Base-by-base conservation (phyloP, 2,888 invertebrate species). In the Drosophila trichaetosa region DNA sequence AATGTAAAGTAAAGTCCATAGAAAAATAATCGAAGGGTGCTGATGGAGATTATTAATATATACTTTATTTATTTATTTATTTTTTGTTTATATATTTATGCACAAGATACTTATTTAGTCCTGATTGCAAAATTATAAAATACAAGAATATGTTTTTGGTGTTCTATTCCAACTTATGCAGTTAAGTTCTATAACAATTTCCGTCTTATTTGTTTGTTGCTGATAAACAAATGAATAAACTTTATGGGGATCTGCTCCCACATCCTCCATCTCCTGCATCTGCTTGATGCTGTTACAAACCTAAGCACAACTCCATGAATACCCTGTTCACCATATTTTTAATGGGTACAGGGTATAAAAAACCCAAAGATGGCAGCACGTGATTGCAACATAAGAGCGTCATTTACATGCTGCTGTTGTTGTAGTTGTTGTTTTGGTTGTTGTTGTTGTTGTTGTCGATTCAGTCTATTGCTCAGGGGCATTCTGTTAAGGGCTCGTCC, bases 341-440 rank as follows among this genome's bases (percentile, higher is more conserved):
- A 38, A 33, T n/a, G 31, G 24, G 2, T 16, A 48, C 34, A 53
- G 42, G 24, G 54, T 46, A 70, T 40, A 38, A 33, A 53, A 57
- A 42, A 76, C 64, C 34, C 24, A 64, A 62, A 73, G 65, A 60
- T 63, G 65, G 60, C 73, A 69, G 52, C 69, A 68, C 76, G 76
- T 87, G 87, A 87, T 87, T 87, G 87, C 88, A 81, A 75, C 86
- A 87, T 85, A 87, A 89, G 89, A 89, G 76, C 83, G 86, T 85
- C 83, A 89, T 87, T 89, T 87, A 81, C 85, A 89, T 89, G 76
- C 64, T 71, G 66, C 74, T 71, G 69, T 42, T 40, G 42, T 52
- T 53, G 65, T 42, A 31, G 51, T 63, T 59, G 61, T 38, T 42
- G 53, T 58, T 42, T 38, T 54, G 21, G 48, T 54, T 31, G 69